Evolutionary conservation across 2,888 invertebrate species (phyloP).

Genomic region (Agrypnus murinus): DNA sequence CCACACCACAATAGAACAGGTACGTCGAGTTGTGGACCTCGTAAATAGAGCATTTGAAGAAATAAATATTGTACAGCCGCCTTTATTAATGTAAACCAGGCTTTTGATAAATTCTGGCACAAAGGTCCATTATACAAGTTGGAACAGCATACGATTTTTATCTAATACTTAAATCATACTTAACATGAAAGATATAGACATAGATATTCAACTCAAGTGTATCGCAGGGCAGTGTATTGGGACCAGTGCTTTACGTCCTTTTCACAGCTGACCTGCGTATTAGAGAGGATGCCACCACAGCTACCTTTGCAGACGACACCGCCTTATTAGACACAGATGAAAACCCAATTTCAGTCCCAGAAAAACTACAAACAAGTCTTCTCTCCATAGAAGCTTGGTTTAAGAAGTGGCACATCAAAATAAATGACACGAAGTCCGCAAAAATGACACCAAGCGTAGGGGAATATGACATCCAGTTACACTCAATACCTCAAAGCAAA

Average conservation of each 20-base stretch:
- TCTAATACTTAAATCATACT: slow-evolving; percentile 13
- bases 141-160: slow-evolving; percentile 2
- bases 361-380: slow-evolving; percentile 13
- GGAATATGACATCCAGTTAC: too few relatives aligned
- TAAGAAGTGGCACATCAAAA: slow-evolving; percentile 1
- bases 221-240: slow-evolving; percentile 15
- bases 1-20: slow-evolving; percentile 6
- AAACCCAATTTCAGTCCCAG: neutral
- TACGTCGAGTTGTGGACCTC: neutral
- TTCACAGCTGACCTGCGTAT: slow-evolving; percentile 4
- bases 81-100: slow-evolving; percentile 5
- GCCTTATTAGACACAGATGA: slow-evolving; percentile 7
- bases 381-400: neutral
- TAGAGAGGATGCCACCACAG: slow-evolving; percentile 3
- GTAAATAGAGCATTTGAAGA: neutral
- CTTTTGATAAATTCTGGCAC: too few relatives aligned
- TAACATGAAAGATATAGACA: neutral
- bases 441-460: too few relatives aligned
- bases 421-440: slow-evolving; percentile 1
- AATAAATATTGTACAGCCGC: too few relatives aligned
- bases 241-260: slow-evolving; percentile 5
- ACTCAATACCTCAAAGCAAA: too few relatives aligned
- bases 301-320: slow-evolving; percentile 11
- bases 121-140: neutral
- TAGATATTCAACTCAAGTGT: neutral